Conservation (phyloP, 2,797 vertebrate species). For the Lagorchestes hirsutus region DNA sequence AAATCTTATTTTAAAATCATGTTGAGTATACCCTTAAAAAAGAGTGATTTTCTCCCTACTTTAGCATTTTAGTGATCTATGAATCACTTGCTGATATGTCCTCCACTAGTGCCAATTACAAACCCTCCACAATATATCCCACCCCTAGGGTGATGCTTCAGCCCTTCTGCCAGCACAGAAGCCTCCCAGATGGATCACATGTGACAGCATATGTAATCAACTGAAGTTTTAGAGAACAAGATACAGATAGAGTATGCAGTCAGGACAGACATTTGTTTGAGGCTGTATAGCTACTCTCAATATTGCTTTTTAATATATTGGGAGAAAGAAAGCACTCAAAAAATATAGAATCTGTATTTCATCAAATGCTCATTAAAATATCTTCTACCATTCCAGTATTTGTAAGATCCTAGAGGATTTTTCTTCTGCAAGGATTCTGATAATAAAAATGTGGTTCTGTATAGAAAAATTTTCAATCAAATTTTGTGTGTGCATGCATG, state of each 20-base stretch:
- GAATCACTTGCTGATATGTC: neutral
- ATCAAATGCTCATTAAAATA: neutral
- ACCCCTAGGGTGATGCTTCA: neutral
- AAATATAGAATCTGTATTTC: neutral
- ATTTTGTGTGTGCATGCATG: conserved; percentile 6
- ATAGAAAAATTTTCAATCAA: conserved; percentile 61
- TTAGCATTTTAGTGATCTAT: neutral
- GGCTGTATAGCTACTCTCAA: neutral
- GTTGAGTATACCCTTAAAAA: neutral
- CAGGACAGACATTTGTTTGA: neutral
- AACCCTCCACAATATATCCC: neutral
- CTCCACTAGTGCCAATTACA: neutral
- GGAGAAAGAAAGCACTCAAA: neutral
- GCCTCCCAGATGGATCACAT: neutral
- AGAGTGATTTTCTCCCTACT: neutral
- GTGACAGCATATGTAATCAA: neutral
- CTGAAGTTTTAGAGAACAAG: neutral
- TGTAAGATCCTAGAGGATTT: neutral
- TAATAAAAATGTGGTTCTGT: conserved; percentile 45
- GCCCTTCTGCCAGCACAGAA: neutral
- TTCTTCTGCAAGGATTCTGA: neutral
- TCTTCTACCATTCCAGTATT: neutral
- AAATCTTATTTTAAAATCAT: conserved; percentile 11
- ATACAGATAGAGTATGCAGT: neutral
- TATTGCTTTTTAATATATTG: neutral